Conservation (phyloP, 2,888 invertebrate genomes). For the Amphimallon solstitiale region DNA sequence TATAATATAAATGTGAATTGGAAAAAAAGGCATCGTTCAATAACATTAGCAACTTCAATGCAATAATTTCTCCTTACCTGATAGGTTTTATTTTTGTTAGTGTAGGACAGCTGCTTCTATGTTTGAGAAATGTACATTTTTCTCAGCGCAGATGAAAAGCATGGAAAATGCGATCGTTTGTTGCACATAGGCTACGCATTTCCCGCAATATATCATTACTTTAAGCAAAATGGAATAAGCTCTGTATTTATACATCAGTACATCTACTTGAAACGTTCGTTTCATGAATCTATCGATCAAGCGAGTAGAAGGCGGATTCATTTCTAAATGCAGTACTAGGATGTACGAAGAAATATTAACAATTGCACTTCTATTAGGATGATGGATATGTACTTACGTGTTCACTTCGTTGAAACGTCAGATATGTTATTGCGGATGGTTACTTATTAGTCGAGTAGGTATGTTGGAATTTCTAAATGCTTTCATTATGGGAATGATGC, state of each 20-base stretch:
- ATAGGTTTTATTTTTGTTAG: neutral
- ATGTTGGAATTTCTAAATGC: neutral
- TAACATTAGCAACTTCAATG: no score
- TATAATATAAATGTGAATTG: no score
- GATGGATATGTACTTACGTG: constrained; percentile 1
- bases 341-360: neutral
- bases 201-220: neutral
- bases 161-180: neutral
- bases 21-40: no score
- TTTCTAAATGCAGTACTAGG: neutral
- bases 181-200: neutral
- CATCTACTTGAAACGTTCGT: neutral
- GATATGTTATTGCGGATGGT: neutral
- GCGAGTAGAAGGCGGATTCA: neutral
- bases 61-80: no score
- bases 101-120: neutral
- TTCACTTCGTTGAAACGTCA: neutral
- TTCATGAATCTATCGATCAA: constrained; percentile 14
- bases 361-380: constrained; percentile 4
- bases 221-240: constrained; percentile 1
- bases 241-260: constrained; percentile 3
- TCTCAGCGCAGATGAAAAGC: neutral
- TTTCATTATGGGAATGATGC: constrained; percentile 2
- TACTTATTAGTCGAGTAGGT: neutral
- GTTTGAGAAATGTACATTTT: neutral